phyloP scores from a whole-genome alignment of 1,140 invertebrate species.

The Centruroides vittatus region DNA sequence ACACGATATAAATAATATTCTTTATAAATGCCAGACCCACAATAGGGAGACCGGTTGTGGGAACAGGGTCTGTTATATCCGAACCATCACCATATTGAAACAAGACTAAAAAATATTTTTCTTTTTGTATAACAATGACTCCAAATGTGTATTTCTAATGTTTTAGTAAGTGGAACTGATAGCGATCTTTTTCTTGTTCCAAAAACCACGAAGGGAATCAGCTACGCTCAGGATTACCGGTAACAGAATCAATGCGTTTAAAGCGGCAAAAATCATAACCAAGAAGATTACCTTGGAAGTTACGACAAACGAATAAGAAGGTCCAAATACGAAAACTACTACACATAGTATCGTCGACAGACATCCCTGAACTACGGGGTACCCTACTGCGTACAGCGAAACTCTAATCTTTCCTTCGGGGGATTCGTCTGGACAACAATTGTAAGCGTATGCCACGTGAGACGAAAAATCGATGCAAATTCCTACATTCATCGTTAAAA shows the following conservation, averaged over 20 bases:
- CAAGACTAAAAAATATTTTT: too few species aligned
- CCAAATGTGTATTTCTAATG: too few species aligned
- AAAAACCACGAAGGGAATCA: too few species aligned
- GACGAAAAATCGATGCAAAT: conserved; percentile 95
- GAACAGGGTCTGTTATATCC: too few species aligned
- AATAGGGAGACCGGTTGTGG: too few species aligned
- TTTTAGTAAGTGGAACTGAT: too few species aligned
- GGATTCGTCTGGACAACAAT: conserved; percentile 46
- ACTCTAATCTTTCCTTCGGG: conserved; percentile 59
- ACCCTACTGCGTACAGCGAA: conserved; percentile 71
- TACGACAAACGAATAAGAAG: conserved; percentile 89
- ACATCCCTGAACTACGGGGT: conserved; percentile 90
- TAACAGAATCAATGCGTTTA: conserved; percentile 79
- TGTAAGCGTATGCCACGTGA: conserved; percentile 91
- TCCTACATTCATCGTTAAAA: conserved; percentile 94
- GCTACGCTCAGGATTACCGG: conserved; percentile 54
- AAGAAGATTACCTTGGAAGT: conserved; percentile 97
- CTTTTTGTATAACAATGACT: too few species aligned
- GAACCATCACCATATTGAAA: too few species aligned
- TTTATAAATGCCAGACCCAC: too few species aligned
- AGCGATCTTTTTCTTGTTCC: too few species aligned
- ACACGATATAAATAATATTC: too few species aligned
- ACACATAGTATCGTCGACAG: conserved; percentile 82
- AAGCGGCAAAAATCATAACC: conserved; percentile 81
- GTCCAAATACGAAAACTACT: conserved; percentile 64